Conservation (phyloP, 2,888 invertebrate genomes). For the Agriopis marginaria region DNA sequence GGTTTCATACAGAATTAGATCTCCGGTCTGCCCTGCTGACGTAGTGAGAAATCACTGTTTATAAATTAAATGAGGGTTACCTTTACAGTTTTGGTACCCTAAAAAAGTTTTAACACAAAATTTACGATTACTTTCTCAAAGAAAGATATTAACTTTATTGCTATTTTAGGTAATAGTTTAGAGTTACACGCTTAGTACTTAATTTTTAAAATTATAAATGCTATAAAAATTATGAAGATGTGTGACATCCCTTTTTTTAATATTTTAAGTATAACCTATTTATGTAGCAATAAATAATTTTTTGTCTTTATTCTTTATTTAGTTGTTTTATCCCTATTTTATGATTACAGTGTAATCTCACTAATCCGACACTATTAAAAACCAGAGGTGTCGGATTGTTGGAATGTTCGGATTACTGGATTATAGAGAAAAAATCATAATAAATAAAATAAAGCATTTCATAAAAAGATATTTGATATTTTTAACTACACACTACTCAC, state of each 20-base stretch:
- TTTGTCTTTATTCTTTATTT: not conserved
- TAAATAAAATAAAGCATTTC: too few species aligned
- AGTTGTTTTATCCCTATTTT: not conserved
- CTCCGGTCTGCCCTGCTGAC: conserved; percentile 40
- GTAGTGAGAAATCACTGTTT: conserved; percentile 41
- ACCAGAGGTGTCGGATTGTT: too few species aligned
- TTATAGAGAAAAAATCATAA: too few species aligned
- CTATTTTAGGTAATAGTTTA: conserved; percentile 10
- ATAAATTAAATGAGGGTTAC: conserved; percentile 10
- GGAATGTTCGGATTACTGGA: too few species aligned
- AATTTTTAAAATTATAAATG: conserved; percentile 28
- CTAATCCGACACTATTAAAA: too few species aligned
- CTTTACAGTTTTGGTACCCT: not conserved
- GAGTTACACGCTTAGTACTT: conserved; percentile 1
- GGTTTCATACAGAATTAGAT: not conserved
- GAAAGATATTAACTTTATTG: conserved; percentile 34
- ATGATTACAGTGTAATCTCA: too few species aligned
- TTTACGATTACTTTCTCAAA: conserved; percentile 44
- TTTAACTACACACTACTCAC: too few species aligned
- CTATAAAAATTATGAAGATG: conserved; percentile 33
- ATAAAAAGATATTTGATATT: too few species aligned
- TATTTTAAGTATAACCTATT: not conserved
- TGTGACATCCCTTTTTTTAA: conserved; percentile 38
- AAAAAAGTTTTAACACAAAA: conserved; percentile 29
- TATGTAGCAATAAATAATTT: not conserved